Evolutionary conservation across 2,113 vertebrate genomes (phyloP).

Genomic region (Cnemophilus loriae): DNA sequence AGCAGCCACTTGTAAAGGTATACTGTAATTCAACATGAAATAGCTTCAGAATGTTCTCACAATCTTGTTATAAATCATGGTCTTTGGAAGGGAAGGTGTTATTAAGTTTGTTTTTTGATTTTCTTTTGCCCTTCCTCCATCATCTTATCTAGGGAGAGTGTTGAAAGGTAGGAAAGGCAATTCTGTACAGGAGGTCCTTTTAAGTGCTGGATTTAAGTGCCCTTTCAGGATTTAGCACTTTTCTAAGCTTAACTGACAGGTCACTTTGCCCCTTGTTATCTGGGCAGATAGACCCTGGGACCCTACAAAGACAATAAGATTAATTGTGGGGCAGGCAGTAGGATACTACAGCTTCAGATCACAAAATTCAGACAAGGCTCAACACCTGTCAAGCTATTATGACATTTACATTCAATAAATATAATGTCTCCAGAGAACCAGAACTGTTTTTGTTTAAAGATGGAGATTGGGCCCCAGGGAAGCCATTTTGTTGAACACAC

Average conservation of each 20-base stretch:
- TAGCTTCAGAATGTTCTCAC: constrained; percentile 76
- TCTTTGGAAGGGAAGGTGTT: constrained; percentile 72
- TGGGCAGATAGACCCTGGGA: constrained; percentile 35
- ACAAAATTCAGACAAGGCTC: constrained; percentile 22
- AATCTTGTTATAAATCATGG: constrained; percentile 80
- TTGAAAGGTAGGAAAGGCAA: constrained; percentile 72
- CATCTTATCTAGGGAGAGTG: constrained; percentile 66
- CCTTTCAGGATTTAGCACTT: constrained; percentile 49
- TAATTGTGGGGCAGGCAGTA: constrained; percentile 30
- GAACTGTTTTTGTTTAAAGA: constrained; percentile 58
- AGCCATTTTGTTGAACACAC: constrained; percentile 29
- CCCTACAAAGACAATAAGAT: constrained; percentile 19
- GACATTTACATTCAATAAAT: constrained; percentile 44
- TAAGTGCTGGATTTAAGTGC: constrained; percentile 67
- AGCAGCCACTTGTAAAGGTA: constrained; percentile 75
- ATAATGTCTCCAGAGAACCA: constrained; percentile 50
- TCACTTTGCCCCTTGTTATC: constrained; percentile 61
- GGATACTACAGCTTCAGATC: constrained; percentile 18
- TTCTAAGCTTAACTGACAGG: constrained; percentile 49
- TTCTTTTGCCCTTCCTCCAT: constrained; percentile 71
- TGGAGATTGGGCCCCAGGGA: constrained; percentile 47
- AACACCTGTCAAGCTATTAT: constrained; percentile 56
- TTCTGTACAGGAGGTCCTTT: constrained; percentile 66
- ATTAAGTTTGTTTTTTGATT: constrained; percentile 78
- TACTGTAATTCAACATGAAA: constrained; percentile 84